Conservation (phyloP, 2,113 vertebrate species). For the Gobiocypris rarus region DNA sequence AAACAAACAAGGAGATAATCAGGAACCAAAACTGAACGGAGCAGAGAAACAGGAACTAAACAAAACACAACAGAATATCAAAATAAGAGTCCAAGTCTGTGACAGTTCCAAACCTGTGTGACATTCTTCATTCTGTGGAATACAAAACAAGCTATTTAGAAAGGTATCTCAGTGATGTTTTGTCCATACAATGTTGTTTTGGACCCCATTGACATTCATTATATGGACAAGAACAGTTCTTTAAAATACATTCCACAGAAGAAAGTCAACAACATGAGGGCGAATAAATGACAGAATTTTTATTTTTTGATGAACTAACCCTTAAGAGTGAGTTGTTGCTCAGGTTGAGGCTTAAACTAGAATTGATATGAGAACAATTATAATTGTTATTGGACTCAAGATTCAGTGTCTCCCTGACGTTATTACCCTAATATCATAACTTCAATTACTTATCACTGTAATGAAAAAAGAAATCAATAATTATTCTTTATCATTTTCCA, state of each 20-base stretch:
- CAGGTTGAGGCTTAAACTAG: no score
- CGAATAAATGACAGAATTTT: neutral
- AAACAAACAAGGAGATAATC: no score
- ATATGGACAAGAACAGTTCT: neutral
- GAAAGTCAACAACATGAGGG: neutral
- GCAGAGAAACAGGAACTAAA: no score
- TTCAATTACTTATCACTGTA: neutral
- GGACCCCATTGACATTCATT: no score
- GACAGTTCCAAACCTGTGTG: no score
- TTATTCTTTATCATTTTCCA: conserved; percentile 7
- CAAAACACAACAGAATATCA: no score
- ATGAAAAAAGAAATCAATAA: conserved; percentile 22
- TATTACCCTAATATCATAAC: neutral
- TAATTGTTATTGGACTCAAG: neutral
- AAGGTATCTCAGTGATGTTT: no score
- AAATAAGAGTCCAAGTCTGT: no score
- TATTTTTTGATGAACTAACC: neutral
- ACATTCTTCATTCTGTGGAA: no score
- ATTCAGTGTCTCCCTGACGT: neutral
- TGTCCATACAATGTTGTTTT: no score
- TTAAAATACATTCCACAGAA: neutral
- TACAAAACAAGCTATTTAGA: no score
- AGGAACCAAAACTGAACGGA: no score
- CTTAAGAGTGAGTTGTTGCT: neutral
- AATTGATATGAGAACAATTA: neutral